These are phyloP conservation scores for Prochilodus magdalenae DNA, from an alignment of 2,113 vertebrate genomes.

Conservation along the genomic window DNA sequence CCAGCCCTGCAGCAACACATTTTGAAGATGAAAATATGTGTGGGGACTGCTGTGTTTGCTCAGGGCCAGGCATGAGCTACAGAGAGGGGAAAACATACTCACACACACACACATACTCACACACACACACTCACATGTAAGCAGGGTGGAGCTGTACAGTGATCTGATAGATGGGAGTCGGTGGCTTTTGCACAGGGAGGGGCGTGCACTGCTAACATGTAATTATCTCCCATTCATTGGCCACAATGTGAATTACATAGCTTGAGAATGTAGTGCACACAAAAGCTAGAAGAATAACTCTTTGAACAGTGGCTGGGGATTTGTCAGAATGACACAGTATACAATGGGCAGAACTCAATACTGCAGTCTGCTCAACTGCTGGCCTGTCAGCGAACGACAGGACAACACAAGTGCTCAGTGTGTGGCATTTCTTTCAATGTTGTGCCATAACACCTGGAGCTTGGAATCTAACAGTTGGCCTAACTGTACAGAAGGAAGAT, in stretches of 20 bases:
- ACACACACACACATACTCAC: constrained; percentile 34
- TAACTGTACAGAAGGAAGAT: neutral
- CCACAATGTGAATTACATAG: constrained; percentile 71
- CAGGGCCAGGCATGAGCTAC: constrained; percentile 65
- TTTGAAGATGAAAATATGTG: constrained; percentile 68
- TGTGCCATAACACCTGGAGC: constrained; percentile 21
- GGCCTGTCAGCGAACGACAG: constrained; percentile 23
- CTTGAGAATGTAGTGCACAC: constrained; percentile 45
- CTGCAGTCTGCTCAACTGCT: constrained; percentile 25
- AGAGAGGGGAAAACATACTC: constrained; percentile 60
- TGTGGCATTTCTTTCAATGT: constrained; percentile 38
- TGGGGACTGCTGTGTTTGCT: constrained; percentile 70
- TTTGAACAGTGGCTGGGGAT: constrained; percentile 32
- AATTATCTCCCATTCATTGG: constrained; percentile 80
- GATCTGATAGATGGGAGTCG: constrained; percentile 76
- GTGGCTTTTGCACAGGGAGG: constrained; percentile 73
- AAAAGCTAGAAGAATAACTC: constrained; percentile 57
- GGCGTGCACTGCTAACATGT: constrained; percentile 73
- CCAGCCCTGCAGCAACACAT: constrained; percentile 78
- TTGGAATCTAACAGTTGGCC: neutral
- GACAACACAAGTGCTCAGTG: constrained; percentile 18
- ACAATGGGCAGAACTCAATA: constrained; percentile 41
- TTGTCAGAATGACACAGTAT: constrained; percentile 52
- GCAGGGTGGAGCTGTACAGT: constrained; percentile 51
- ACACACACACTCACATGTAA: constrained; percentile 36